These are phyloP conservation scores for Mionectes macconnelli DNA, from an alignment of 2,113 vertebrate species.

Conservation along the genomic window DNA sequence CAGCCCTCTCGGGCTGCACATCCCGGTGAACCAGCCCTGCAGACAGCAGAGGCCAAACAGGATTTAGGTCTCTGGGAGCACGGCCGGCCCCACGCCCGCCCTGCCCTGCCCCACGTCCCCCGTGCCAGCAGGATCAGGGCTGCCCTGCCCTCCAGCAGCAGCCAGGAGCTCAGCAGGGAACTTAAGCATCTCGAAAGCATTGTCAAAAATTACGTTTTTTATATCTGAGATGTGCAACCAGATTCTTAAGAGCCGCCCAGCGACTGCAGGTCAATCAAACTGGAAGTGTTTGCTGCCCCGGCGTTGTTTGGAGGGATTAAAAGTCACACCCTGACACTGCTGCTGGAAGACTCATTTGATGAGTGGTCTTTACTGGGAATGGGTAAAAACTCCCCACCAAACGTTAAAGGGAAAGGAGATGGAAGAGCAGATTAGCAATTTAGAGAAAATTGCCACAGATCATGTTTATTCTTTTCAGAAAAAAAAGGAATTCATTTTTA, in stretches of 20 bases:
- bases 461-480: neutral
- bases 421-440: neutral
- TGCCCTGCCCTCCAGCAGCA: neutral
- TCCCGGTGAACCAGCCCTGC: neutral
- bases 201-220: neutral
- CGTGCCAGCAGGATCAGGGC: neutral
- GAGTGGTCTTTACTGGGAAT: neutral
- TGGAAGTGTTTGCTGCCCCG: neutral
- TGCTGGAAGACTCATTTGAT: neutral
- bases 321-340: neutral
- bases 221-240: neutral
- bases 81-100: neutral
- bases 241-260: neutral
- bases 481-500: neutral
- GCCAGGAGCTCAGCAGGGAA: neutral
- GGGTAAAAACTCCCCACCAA: neutral
- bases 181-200: neutral
- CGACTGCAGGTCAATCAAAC: neutral
- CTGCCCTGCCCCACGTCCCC: neutral
- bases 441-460: neutral
- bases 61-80: neutral
- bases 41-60: neutral
- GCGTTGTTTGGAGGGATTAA: neutral
- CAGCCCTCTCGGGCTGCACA: slow-evolving; percentile 9
- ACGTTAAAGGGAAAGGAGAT: neutral